phyloP scores from a whole-genome alignment of 1,140 invertebrate species.

The Drosophila navojoa region DNA sequence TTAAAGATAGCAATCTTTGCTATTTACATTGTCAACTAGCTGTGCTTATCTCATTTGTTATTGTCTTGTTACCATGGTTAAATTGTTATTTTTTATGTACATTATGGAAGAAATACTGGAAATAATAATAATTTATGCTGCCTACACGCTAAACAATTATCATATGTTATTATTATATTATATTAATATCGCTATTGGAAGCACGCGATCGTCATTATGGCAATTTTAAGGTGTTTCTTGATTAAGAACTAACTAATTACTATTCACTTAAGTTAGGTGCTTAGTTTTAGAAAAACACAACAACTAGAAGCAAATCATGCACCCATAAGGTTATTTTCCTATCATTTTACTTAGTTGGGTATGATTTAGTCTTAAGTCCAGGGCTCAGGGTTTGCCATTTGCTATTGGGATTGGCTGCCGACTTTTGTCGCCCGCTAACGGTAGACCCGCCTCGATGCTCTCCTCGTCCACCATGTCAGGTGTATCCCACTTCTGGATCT shows the following conservation, averaged over 20 bases:
- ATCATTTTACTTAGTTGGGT: not conserved
- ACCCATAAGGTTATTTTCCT: too few species aligned
- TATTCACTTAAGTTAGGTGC: slow-evolving; percentile 53
- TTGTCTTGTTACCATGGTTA: slow-evolving; percentile 27
- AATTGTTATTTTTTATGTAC: slow-evolving; percentile 52
- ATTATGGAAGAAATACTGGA: slow-evolving; percentile 72
- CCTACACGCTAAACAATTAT: slow-evolving; percentile 67
- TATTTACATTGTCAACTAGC: slow-evolving; percentile 56
- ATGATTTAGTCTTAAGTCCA: slow-evolving; percentile 30
- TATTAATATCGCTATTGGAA: slow-evolving; percentile 80
- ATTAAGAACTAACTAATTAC: slow-evolving; percentile 46
- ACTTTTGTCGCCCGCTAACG: slow-evolving; percentile 38
- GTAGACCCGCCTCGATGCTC: slow-evolving; percentile 59
- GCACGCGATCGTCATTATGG: slow-evolving; percentile 73
- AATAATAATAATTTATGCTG: slow-evolving; percentile 79
- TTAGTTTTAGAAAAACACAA: slow-evolving; percentile 49
- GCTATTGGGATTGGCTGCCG: slow-evolving; percentile 8
- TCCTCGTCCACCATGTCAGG: slow-evolving; percentile 50
- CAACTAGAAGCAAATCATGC: slow-evolving; percentile 36
- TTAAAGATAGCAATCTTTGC: slow-evolving; percentile 26
- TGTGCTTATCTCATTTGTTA: slow-evolving; percentile 15
- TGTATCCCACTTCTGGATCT: slow-evolving; percentile 88
- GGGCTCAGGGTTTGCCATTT: slow-evolving; percentile 14
- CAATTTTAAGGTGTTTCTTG: slow-evolving; percentile 60
- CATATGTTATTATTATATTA: slow-evolving; percentile 28